These are phyloP conservation scores for Eurytoma adleriae DNA, from an alignment of 2,888 invertebrate genomes.

Conservation along the genomic window DNA sequence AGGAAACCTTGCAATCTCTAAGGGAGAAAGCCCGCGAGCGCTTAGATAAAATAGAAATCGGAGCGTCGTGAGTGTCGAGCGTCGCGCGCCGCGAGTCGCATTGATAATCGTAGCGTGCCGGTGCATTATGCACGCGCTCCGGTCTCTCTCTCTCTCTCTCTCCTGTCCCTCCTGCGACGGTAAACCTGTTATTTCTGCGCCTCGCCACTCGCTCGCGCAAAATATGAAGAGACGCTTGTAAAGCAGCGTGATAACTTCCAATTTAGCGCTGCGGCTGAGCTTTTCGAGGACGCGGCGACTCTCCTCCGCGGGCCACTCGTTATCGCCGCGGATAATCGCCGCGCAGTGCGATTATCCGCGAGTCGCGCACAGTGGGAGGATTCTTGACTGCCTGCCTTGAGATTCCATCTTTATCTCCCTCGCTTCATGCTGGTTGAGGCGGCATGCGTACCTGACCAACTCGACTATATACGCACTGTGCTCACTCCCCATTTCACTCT, in stretches of 20 bases:
- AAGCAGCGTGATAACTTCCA: slow-evolving; percentile 51
- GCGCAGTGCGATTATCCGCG: slow-evolving; percentile 41
- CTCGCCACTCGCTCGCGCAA: slow-evolving; percentile 4
- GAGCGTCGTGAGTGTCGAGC: slow-evolving; percentile 37
- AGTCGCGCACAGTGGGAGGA: slow-evolving; percentile 55
- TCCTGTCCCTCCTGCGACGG: background rate
- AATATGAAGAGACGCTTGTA: slow-evolving; percentile 46
- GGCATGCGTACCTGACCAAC: too few relatives aligned
- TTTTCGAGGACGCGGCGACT: slow-evolving; percentile 47
- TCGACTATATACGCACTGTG: too few relatives aligned
- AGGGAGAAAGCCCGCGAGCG: background rate
- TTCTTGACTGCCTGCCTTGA: slow-evolving; percentile 46
- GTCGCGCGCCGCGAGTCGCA: slow-evolving; percentile 39
- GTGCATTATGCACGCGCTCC: background rate
- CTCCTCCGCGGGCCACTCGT: slow-evolving; percentile 17
- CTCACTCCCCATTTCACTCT: too few relatives aligned
- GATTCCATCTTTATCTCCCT: slow-evolving; percentile 50
- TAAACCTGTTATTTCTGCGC: slow-evolving; percentile 50
- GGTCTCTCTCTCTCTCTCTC: background rate
- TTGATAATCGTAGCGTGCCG: slow-evolving; percentile 40
- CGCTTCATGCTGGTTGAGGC: background rate
- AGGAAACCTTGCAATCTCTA: too few relatives aligned
- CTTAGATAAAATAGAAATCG: background rate
- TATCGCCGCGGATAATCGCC: slow-evolving; percentile 54
- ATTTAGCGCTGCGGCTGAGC: slow-evolving; percentile 42